These are phyloP conservation scores for Parnassius smintheus DNA, from an alignment of 2,888 invertebrate species.

Conservation along the genomic window DNA sequence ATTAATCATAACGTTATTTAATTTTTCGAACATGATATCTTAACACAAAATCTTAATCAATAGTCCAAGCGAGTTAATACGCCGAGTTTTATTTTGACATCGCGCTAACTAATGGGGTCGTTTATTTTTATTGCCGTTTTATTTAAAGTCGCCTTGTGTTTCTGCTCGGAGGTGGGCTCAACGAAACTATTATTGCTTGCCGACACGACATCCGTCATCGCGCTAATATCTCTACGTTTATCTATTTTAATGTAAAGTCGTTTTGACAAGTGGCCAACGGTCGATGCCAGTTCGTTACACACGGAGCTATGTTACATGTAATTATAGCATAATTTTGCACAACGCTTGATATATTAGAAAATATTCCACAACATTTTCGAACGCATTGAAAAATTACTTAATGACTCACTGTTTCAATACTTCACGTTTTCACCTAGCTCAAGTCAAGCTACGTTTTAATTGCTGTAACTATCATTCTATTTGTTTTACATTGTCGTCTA, in stretches of 20 bases:
- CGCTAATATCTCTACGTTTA: conserved; percentile 69
- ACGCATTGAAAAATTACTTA: conserved; percentile 4
- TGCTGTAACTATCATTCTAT: not conserved
- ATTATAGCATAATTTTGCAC: conserved; percentile 11
- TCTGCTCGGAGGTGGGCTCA: conserved; percentile 61
- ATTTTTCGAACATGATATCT: conserved; percentile 36
- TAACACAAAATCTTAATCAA: conserved; percentile 35
- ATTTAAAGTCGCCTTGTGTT: conserved; percentile 68
- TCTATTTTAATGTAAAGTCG: conserved; percentile 59
- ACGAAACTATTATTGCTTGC: conserved; percentile 70
- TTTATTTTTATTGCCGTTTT: conserved; percentile 77
- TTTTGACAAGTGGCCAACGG: conserved; percentile 64
- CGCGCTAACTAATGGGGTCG: conserved; percentile 75
- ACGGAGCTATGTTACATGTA: conserved; percentile 14
- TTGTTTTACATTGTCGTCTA: not conserved
- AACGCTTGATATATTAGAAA: conserved; percentile 9
- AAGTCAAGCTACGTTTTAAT: too few relatives aligned
- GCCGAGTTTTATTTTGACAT: conserved; percentile 74
- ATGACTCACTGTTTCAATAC: not conserved
- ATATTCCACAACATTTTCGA: conserved; percentile 3
- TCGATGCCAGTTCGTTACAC: conserved; percentile 31
- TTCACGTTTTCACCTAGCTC: too few relatives aligned
- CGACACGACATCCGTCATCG: conserved; percentile 75
- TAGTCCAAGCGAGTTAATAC: conserved; percentile 56
- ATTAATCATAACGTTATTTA: conserved; percentile 32